Evolutionary conservation across 2,113 vertebrate species (phyloP).

Genomic region (Stigmatopora nigra): DNA sequence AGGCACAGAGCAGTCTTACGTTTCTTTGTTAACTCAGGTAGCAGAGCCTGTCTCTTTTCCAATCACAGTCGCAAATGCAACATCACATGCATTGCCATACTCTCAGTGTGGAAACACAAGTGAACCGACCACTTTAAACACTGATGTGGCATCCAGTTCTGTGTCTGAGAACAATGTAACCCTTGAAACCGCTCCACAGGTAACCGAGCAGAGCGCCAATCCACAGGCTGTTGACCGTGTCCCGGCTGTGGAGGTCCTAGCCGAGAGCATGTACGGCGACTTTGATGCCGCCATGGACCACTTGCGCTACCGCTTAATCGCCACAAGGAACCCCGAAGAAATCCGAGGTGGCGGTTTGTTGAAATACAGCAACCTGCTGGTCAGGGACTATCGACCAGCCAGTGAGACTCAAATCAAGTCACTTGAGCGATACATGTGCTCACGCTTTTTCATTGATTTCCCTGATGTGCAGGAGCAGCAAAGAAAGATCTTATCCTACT

Average conservation of each 20-base stretch:
- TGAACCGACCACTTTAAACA: conserved; percentile 26
- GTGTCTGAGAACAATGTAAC: conserved; percentile 36
- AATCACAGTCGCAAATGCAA: conserved; percentile 49
- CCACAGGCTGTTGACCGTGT: conserved; percentile 35
- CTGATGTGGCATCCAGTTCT: conserved; percentile 22
- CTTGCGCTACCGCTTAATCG: conserved; percentile 82
- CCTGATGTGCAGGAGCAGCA: conserved; percentile 88
- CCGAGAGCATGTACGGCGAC: conserved; percentile 94
- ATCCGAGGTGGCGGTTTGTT: conserved; percentile 92
- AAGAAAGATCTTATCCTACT: conserved; percentile 91
- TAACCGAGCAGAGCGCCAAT: conserved; percentile 25
- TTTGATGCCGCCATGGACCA: conserved; percentile 89
- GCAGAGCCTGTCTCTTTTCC: conserved; percentile 54
- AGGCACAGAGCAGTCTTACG: conserved; percentile 31
- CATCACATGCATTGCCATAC: conserved; percentile 34
- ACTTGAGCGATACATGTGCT: conserved; percentile 96
- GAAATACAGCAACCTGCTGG: conserved; percentile 92
- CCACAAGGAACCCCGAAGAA: conserved; percentile 89
- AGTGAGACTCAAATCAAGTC: conserved; percentile 86
- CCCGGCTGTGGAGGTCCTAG: conserved; percentile 72
- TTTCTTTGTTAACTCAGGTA: conserved; percentile 40
- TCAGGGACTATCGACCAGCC: conserved; percentile 85
- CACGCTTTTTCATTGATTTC: conserved; percentile 97
- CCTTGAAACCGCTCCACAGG: conserved; percentile 26
- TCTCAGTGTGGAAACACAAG: conserved; percentile 19